Evolutionary conservation across 2,797 vertebrate species (phyloP), one percentile per base, ranked within the genome.

Genomic region (Sylvilagus floridanus): DNA sequence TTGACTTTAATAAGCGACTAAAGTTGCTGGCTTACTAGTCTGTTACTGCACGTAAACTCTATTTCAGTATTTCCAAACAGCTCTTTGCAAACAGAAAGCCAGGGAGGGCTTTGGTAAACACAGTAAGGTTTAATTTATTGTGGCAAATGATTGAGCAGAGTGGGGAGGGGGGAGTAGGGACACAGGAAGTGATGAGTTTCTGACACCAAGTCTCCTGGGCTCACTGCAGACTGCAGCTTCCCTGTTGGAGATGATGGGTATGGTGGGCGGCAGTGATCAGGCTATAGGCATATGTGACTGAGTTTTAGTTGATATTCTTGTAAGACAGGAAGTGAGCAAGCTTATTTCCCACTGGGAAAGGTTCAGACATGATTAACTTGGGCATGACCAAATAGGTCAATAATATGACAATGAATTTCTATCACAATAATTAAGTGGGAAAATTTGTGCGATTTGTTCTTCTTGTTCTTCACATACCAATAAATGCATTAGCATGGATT

Each of bases 1-100:
- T 99, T 98, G 98, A 98, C 98, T 99, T 99, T 99, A 99, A 99
- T 98, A 99, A 99, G 98, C 97, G 97, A 98, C 98, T 98, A 98
- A 98, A 99, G 98, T 98, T 98, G 98, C 98, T 98, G 98, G 98
- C 97, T 99, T 99, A 98, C 98, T 98, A 98, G 98, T 98, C 98
- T 98, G 98, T 98, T 98, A 98, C 98, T 98, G 98, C 98, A 98
- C 92, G 98, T 98, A 98, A 98, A 98, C 98, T 98, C 98, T 96
- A 97, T 98, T 98, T 98, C 97, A 97, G 97, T 98, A 97, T 98
- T 98, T 98, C 98, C 98, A 98, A 98, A 98, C 97, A 97, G 97
- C 97, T 98, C 95, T 96, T 93, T 95, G 97, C 96, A 98, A 98
- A 98, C 94, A 98, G 97, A 84, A 50, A 68, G 42, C 7, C 7